Evolutionary conservation across 2,888 invertebrate genomes (phyloP).

Genomic region (Heliconius hortense): DNA sequence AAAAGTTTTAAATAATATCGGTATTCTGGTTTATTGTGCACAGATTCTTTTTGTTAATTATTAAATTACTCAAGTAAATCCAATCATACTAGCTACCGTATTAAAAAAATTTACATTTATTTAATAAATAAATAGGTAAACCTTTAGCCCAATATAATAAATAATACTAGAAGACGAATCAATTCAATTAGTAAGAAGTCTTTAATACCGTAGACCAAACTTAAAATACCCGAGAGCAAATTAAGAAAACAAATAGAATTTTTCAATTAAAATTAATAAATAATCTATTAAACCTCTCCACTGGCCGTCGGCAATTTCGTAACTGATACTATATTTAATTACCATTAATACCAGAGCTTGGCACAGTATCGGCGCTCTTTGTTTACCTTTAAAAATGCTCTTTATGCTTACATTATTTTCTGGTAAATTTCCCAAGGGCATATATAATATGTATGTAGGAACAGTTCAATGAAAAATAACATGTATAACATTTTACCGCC

Average conservation of each 20-base stretch:
- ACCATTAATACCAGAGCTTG: conserved; percentile 9
- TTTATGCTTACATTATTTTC: not conserved
- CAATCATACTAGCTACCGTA: no score
- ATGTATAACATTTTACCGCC: not conserved
- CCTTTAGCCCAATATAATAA: not conserved
- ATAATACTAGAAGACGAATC: not conserved
- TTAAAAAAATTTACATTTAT: not conserved
- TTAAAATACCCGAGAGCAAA: not conserved
- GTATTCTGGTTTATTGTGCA: no score
- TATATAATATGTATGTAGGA: not conserved
- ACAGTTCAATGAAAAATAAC: conserved; percentile 1
- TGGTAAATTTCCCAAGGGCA: conserved; percentile 17
- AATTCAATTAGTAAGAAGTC: not conserved
- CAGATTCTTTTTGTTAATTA: no score
- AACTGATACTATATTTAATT: conserved; percentile 25
- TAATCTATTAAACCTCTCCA: conserved; percentile 4
- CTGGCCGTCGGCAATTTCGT: conserved; percentile 16
- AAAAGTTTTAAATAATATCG: not conserved
- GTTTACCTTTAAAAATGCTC: conserved; percentile 23
- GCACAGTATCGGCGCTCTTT: conserved; percentile 15
- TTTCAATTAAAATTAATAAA: conserved; percentile 21
- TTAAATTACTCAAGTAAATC: no score
- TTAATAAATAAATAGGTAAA: not conserved
- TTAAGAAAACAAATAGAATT: not conserved
- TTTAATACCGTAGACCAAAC: not conserved